A percentile compares a stretch with the other conserved stretches of the same genome.
Evolutionary conservation across 1,140 invertebrate genomes (phyloP).

Genomic region (Tetragnatha versicolor): DNA sequence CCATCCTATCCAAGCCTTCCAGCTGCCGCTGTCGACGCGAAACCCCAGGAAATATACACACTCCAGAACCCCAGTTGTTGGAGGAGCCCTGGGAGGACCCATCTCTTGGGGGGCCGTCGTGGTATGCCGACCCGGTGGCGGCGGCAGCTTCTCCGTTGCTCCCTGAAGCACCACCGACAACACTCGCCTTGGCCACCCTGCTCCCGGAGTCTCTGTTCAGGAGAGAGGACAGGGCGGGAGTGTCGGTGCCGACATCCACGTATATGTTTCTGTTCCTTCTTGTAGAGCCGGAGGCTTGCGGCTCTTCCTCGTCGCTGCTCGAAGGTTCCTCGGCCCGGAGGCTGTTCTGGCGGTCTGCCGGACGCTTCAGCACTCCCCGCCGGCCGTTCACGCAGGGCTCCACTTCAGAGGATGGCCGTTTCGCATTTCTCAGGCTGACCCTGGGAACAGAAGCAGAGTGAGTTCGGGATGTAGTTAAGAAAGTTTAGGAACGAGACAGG

Average conservation of each 20-base stretch:
- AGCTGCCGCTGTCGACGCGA: constrained; percentile 68
- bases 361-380: constrained; percentile 54
- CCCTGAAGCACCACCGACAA: too few species aligned
- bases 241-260: constrained; percentile 3
- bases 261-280: not conserved
- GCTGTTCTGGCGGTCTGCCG: constrained; percentile 8
- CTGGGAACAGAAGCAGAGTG: not conserved
- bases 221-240: not conserved
- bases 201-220: not conserved
- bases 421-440: not conserved
- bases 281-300: not conserved
- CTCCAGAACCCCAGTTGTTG: constrained; percentile 62
- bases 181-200: not conserved
- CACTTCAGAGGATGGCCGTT: constrained; percentile 65
- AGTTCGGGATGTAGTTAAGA: not conserved
- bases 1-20: constrained; percentile 71
- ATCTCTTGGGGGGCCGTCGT: constrained; percentile 33
- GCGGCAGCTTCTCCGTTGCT: constrained; percentile 50
- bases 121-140: constrained; percentile 14
- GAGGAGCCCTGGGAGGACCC: constrained; percentile 57
- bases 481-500: not conserved
- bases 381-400: constrained; percentile 57
- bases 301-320: constrained; percentile 52
- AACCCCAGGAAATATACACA: constrained; percentile 41
- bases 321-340: not conserved